Conservation (phyloP, 2,113 vertebrate genomes). For the Brachypodius melanocephalos region DNA sequence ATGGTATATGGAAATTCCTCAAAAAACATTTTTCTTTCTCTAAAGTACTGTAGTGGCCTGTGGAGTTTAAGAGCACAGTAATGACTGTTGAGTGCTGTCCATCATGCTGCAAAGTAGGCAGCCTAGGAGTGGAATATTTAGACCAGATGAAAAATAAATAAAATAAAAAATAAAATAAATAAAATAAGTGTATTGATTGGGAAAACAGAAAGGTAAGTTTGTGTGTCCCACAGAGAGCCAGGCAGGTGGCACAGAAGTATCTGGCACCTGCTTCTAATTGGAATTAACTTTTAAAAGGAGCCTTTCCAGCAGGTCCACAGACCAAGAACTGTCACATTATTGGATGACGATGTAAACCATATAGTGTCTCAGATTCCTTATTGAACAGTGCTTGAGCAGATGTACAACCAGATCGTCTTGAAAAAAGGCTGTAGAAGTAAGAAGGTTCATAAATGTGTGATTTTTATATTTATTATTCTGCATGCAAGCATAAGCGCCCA, state of each 20-base stretch:
- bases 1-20: not conserved
- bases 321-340: not conserved
- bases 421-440: not conserved
- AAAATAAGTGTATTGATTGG: not conserved
- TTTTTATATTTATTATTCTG: not conserved
- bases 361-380: not conserved
- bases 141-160: not conserved
- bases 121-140: not conserved
- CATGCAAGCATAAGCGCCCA: not conserved
- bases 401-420: not conserved
- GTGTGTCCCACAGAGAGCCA: not conserved
- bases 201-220: not conserved
- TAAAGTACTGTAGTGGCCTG: not conserved
- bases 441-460: not conserved
- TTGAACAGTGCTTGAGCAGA: not conserved
- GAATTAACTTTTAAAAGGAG: not conserved
- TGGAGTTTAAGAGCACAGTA: accelerated
- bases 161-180: not conserved
- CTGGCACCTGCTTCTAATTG: not conserved
- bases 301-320: not conserved
- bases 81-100: not conserved
- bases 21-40: not conserved
- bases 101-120: not conserved
- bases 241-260: not conserved
- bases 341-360: not conserved